Evolutionary conservation across 2,888 invertebrate genomes (phyloP).

Genomic region (Cheilosia scutellata): DNA sequence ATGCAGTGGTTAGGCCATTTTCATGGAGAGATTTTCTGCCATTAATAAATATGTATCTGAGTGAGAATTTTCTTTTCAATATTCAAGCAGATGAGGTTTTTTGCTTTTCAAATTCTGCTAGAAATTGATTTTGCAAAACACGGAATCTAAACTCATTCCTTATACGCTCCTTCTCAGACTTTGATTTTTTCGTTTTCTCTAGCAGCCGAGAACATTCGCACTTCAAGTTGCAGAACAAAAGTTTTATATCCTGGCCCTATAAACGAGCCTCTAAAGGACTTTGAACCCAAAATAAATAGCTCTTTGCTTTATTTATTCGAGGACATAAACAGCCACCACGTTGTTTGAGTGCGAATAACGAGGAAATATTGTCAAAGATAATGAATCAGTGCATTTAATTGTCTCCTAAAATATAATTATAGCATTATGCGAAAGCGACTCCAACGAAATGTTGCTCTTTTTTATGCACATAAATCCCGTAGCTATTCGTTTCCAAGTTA

Average conservation of each 20-base stretch:
- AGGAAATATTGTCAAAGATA: background rate
- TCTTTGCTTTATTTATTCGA: background rate
- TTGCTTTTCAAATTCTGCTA: background rate
- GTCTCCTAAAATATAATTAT: background rate
- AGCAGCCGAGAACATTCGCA: background rate
- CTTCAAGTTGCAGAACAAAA: no score
- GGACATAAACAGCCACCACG: background rate
- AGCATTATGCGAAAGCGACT: conserved; percentile 4
- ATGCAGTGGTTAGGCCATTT: background rate
- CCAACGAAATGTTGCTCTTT: conserved; percentile 42
- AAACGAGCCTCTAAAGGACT: no score
- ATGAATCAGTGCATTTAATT: conserved; percentile 8
- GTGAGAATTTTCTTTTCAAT: background rate
- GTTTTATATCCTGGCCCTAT: background rate
- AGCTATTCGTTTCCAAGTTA: conserved; percentile 1
- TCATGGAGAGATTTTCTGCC: background rate
- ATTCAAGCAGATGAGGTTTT: background rate
- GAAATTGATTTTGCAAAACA: no score
- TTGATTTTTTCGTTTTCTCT: background rate
- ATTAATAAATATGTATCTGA: background rate
- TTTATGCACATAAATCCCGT: conserved; percentile 28
- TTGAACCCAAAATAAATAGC: background rate
- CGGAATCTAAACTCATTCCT: background rate
- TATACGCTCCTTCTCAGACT: background rate
- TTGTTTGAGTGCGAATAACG: background rate